A percentile compares a stretch with the other conserved stretches of the same genome.
These are phyloP conservation scores for Lepidochrysops patricia DNA, from an alignment of 2,888 invertebrate genomes.

Conservation along the genomic window DNA sequence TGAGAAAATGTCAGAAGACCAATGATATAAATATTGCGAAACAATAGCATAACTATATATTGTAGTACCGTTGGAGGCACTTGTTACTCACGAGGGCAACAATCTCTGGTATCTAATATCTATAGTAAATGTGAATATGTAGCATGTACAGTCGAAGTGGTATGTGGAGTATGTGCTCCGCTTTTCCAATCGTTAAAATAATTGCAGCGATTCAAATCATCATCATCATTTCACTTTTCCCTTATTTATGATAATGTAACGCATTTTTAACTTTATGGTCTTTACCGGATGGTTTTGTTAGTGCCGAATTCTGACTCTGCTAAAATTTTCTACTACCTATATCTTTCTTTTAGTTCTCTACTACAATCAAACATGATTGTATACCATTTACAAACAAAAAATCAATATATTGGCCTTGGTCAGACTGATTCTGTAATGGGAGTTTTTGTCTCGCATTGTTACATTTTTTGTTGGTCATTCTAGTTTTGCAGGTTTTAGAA, in stretches of 20 bases:
- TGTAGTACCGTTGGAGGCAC: slow-evolving; percentile 53
- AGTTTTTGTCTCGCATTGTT: slow-evolving; percentile 5
- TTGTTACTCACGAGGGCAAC: slow-evolving; percentile 45
- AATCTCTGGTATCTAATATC: slow-evolving; percentile 39
- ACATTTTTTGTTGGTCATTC: slow-evolving; percentile 7
- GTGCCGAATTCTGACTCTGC: too few species aligned
- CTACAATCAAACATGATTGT: too few species aligned
- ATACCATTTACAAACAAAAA: not conserved
- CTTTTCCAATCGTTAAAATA: not conserved
- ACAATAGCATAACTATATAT: slow-evolving; percentile 36
- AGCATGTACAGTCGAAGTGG: not conserved
- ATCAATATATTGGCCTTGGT: slow-evolving; percentile 3
- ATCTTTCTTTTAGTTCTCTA: not conserved
- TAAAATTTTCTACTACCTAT: not conserved
- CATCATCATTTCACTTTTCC: not conserved
- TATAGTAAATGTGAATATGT: not conserved
- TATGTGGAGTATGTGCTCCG: not conserved
- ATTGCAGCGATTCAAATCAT: not conserved
- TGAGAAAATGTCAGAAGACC: too few species aligned
- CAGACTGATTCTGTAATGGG: not conserved
- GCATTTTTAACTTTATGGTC: too few species aligned
- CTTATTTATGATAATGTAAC: not conserved
- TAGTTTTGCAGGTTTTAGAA: slow-evolving; percentile 12
- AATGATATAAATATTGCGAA: not conserved
- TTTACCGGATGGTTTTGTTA: not conserved